A percentile compares a stretch with the other conserved stretches of the same genome.
phyloP scores from a whole-genome alignment of 2,888 invertebrate genomes.

The Melipona bicolor region DNA sequence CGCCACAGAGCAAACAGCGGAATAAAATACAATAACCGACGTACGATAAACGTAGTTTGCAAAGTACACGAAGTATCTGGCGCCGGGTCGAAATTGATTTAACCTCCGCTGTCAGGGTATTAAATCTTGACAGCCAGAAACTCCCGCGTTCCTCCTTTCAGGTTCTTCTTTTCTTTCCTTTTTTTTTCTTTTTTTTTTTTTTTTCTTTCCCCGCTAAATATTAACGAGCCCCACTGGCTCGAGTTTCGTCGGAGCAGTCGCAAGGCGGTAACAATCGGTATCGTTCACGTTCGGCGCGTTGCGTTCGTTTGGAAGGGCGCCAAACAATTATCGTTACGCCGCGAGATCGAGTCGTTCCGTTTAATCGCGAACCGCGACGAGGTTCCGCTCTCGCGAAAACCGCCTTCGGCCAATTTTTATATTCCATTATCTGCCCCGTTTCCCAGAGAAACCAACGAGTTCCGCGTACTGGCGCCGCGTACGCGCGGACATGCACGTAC shows the following conservation, averaged over 20 bases:
- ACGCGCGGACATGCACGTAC: background rate
- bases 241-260: slow-evolving; percentile 34
- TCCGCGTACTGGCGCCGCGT: background rate
- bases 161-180: background rate
- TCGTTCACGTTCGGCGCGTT: slow-evolving; percentile 31
- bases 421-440: slow-evolving; percentile 49
- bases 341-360: slow-evolving; percentile 32
- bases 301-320: slow-evolving; percentile 35
- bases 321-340: slow-evolving; percentile 58
- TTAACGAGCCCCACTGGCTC: slow-evolving; percentile 18
- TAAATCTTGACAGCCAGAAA: background rate
- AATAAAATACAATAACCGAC: background rate
- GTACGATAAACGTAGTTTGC: background rate
- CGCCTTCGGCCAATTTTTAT: slow-evolving; percentile 49
- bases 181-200: background rate
- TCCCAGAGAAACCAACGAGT: background rate
- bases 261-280: slow-evolving; percentile 42
- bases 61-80: background rate
- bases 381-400: background rate
- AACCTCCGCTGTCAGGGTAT: background rate
- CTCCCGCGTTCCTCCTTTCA: background rate
- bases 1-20: background rate
- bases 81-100: background rate
- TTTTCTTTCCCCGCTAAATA: background rate
- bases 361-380: slow-evolving; percentile 43